Conservation (phyloP, 2,113 vertebrate species). For the Calypte anna region DNA sequence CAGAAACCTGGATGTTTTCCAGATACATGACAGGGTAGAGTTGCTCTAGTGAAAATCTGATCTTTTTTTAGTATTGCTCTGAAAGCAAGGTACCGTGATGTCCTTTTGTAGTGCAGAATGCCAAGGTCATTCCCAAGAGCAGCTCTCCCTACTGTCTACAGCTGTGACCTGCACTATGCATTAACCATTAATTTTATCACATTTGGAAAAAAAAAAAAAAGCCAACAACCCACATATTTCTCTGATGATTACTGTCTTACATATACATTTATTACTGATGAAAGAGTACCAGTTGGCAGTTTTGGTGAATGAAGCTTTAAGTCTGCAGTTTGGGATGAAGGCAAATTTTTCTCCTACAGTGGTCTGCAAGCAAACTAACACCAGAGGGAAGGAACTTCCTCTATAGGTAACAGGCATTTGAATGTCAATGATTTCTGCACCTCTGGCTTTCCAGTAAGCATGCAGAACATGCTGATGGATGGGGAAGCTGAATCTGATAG, state of each 20-base stretch:
- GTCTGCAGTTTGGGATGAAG: background rate
- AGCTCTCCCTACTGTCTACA: background rate
- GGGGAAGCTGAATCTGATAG: background rate
- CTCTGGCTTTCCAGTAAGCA: background rate
- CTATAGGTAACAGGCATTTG: background rate
- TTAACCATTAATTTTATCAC: background rate
- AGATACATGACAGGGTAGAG: background rate
- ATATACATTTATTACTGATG: background rate
- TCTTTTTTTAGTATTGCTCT: background rate
- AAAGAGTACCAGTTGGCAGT: background rate
- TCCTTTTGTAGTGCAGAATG: background rate
- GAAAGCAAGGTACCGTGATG: background rate
- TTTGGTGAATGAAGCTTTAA: background rate
- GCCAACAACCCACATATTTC: background rate
- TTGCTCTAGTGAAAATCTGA: background rate
- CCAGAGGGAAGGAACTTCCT: background rate
- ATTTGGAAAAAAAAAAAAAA: too few relatives aligned
- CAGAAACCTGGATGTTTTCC: background rate
- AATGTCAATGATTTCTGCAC: background rate
- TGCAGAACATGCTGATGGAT: background rate
- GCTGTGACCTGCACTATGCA: background rate
- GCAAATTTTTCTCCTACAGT: background rate
- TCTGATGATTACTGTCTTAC: background rate
- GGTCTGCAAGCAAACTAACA: background rate
- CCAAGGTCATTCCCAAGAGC: background rate